Evolutionary conservation across 1,140 invertebrate species (phyloP).

Genomic region (Platorchestia sp.): DNA sequence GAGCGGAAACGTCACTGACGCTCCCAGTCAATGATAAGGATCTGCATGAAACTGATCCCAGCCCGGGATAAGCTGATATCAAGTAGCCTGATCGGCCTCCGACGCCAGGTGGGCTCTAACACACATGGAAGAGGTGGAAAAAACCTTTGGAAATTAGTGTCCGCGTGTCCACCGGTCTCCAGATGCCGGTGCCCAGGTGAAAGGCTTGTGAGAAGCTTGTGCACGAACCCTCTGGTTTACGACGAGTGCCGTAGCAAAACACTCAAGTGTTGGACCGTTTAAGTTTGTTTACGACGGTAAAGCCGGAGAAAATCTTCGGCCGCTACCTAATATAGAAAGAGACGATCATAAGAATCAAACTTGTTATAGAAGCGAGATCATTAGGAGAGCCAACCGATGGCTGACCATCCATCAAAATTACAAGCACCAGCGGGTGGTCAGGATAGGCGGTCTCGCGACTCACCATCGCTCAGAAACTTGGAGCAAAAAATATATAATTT

Average conservation of each 20-base stretch:
- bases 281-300: constrained; percentile 24
- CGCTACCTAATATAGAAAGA: constrained; percentile 46
- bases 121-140: constrained; percentile 38
- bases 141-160: constrained; percentile 44
- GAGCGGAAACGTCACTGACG: constrained; percentile 46
- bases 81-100: constrained; percentile 27
- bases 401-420: constrained; percentile 54
- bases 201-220: background rate
- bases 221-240: constrained; percentile 41
- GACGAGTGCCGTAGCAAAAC: background rate
- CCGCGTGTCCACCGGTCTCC: constrained; percentile 51
- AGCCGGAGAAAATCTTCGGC: constrained; percentile 36
- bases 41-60: constrained; percentile 16
- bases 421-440: constrained; percentile 52
- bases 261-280: constrained; percentile 9
- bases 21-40: constrained; percentile 12
- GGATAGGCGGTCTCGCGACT: constrained; percentile 48
- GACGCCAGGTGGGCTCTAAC: constrained; percentile 46
- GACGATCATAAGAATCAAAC: constrained; percentile 53
- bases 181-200: constrained; percentile 15
- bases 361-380: constrained; percentile 54
- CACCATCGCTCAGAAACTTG: constrained; percentile 21
- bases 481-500: constrained; percentile 50
- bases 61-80: constrained; percentile 24
- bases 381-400: constrained; percentile 50